A percentile compares a stretch with the other conserved stretches of the same genome.
Conservation (phyloP, 2,113 vertebrate genomes). For the Tragelaphus imberbis region DNA sequence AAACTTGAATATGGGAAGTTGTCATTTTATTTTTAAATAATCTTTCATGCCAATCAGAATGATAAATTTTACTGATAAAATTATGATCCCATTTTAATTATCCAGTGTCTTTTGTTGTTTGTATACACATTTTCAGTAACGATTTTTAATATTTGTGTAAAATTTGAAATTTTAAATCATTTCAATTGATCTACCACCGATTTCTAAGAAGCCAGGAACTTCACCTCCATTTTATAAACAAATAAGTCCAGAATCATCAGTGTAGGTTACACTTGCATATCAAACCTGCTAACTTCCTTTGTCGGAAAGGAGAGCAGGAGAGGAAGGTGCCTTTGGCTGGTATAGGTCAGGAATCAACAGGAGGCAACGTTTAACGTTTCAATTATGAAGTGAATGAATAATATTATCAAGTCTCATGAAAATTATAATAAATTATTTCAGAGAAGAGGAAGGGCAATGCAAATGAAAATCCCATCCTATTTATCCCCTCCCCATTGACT, state of each 20-base stretch:
- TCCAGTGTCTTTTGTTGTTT: background rate
- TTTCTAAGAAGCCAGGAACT: background rate
- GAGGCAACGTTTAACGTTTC: slow-evolving; percentile 71
- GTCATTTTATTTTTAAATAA: background rate
- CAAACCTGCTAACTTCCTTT: slow-evolving; percentile 39
- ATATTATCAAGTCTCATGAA: slow-evolving; percentile 72
- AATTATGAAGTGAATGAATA: slow-evolving; percentile 75
- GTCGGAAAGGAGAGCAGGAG: slow-evolving; percentile 32
- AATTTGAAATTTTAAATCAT: background rate
- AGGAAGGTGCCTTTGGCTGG: slow-evolving; percentile 70
- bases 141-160: background rate
- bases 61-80: background rate
- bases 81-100: background rate
- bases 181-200: background rate
- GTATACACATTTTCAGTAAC: background rate
- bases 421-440: slow-evolving; percentile 75
- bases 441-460: slow-evolving; percentile 74
- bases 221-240: background rate
- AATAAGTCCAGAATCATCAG: background rate
- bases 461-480: slow-evolving; percentile 69
- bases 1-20: background rate
- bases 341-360: slow-evolving; percentile 74
- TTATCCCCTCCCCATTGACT: slow-evolving; percentile 59
- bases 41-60: background rate
- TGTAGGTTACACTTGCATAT: background rate